Evolutionary conservation across 2,797 vertebrate species (phyloP).

Genomic region (Helostoma temminkii): DNA sequence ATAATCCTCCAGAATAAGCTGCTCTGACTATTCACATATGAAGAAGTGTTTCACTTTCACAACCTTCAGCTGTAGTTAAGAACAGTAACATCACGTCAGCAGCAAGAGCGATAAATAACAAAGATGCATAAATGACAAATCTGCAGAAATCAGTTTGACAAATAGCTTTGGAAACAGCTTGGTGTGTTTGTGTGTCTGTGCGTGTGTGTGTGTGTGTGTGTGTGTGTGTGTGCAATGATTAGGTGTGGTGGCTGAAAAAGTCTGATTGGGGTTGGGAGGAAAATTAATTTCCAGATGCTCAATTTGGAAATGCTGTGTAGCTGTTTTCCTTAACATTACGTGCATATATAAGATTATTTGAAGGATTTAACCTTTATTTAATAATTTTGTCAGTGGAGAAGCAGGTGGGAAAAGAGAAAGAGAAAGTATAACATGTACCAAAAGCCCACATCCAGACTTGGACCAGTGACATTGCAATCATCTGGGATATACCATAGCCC

Average conservation of each 20-base stretch:
- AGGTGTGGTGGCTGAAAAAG: neutral
- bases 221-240: neutral
- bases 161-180: constrained; percentile 25
- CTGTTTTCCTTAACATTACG: too few relatives aligned
- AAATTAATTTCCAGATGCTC: too few relatives aligned
- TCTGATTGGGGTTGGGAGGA: neutral
- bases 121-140: constrained; percentile 48
- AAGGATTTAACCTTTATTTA: too few relatives aligned
- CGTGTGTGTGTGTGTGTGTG: constrained; percentile 2
- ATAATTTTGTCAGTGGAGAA: too few relatives aligned
- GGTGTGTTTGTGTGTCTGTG: neutral
- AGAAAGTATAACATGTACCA: too few relatives aligned
- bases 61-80: constrained; percentile 37
- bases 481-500: too few relatives aligned
- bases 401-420: too few relatives aligned
- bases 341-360: too few relatives aligned
- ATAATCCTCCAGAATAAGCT: constrained; percentile 7
- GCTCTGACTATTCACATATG: neutral
- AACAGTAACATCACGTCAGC: too few relatives aligned
- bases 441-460: too few relatives aligned
- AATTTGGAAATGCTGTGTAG: too few relatives aligned
- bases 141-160: constrained; percentile 47
- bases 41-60: constrained; percentile 1
- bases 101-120: constrained; percentile 33
- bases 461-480: too few relatives aligned